Conservation (phyloP, 2,797 vertebrate genomes). For the Yasuhikotakia modesta region DNA sequence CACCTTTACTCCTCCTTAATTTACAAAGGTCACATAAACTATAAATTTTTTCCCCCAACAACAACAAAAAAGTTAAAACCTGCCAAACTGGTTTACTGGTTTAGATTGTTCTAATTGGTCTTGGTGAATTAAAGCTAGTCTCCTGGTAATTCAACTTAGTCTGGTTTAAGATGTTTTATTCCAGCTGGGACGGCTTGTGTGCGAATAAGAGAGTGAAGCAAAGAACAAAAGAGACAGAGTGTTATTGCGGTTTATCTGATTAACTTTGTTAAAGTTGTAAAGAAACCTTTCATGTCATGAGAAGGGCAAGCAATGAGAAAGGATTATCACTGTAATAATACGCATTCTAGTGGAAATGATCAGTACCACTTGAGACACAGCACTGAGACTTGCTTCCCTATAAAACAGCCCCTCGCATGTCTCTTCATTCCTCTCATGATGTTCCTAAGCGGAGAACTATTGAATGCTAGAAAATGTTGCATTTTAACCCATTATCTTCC, state of each 20-base stretch:
- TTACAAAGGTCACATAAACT: background rate
- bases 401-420: background rate
- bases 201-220: background rate
- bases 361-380: background rate
- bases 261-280: background rate
- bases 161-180: background rate
- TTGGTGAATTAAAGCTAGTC: too few species aligned
- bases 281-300: background rate
- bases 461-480: too few species aligned
- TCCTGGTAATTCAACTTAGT: too few species aligned
- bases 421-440: background rate
- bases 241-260: background rate
- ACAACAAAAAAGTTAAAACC: too few species aligned
- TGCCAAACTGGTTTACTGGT: too few species aligned
- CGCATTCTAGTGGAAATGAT: constrained; percentile 6
- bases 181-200: background rate
- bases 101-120: too few species aligned
- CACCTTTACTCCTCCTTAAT: too few species aligned
- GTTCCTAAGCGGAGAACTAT: background rate
- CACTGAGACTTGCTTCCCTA: background rate
- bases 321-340: background rate
- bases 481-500: too few species aligned
- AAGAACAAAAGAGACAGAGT: background rate
- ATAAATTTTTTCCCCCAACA: too few species aligned
- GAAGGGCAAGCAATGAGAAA: constrained; percentile 2